Evolutionary conservation across 1,140 invertebrate genomes (phyloP).

Genomic region (Drosophila bocki): DNA sequence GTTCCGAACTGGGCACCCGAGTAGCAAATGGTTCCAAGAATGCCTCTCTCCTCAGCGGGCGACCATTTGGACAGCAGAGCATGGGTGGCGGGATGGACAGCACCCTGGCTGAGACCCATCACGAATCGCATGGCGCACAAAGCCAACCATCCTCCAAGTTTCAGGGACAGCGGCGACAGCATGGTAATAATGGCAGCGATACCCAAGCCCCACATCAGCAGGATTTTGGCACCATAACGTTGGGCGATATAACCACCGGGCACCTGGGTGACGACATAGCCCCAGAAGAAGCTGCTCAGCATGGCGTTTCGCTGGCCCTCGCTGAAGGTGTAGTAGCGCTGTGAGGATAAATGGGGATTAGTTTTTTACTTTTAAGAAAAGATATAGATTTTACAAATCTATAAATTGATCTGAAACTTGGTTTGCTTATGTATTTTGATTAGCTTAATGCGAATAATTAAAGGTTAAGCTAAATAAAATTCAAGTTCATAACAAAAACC

Average conservation of each 20-base stretch:
- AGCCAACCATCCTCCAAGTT: slow-evolving; percentile 87
- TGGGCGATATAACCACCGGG: slow-evolving; percentile 78
- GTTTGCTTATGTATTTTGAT: background rate
- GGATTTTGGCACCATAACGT: slow-evolving; percentile 87
- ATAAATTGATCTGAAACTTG: background rate
- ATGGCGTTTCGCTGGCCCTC: slow-evolving; percentile 53
- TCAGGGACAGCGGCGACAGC: slow-evolving; percentile 81
- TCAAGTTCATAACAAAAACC: slow-evolving; percentile 18
- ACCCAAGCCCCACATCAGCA: slow-evolving; percentile 61
- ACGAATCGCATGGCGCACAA: slow-evolving; percentile 87
- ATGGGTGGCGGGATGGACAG: slow-evolving; percentile 93
- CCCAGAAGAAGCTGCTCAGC: slow-evolving; percentile 89
- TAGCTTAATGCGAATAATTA: background rate
- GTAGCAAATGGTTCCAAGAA: slow-evolving; percentile 87
- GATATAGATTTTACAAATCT: background rate
- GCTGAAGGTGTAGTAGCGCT: slow-evolving; percentile 45
- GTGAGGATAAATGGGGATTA: background rate
- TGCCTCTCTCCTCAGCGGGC: slow-evolving; percentile 87
- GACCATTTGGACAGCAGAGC: slow-evolving; percentile 93
- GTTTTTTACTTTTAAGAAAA: background rate
- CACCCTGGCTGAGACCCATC: slow-evolving; percentile 92
- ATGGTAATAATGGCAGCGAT: slow-evolving; percentile 85
- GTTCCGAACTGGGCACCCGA: slow-evolving; percentile 90
- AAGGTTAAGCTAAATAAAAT: background rate
- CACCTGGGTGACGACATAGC: slow-evolving; percentile 77